A percentile compares a stretch with the other conserved stretches of the same genome.
These are phyloP conservation scores for Lacerta viridis DNA, from an alignment of 2,797 vertebrate genomes.

Conservation along the genomic window DNA sequence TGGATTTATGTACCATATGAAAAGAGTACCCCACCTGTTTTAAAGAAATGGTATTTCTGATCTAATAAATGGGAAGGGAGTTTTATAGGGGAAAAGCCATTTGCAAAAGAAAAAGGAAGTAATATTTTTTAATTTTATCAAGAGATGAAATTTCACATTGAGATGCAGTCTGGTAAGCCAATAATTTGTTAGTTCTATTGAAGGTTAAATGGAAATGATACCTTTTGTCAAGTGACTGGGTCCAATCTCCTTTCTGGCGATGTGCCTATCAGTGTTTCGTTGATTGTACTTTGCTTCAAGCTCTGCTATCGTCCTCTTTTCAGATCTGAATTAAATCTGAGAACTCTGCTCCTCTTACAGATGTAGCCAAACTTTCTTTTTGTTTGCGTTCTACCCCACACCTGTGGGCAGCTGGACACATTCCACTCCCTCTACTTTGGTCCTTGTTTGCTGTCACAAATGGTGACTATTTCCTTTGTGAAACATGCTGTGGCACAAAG, in stretches of 20 bases:
- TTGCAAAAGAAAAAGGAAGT: not conserved
- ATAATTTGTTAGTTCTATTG: not conserved
- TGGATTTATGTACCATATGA: slow-evolving; percentile 26
- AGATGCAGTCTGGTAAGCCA: not conserved
- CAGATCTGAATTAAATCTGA: slow-evolving; percentile 23
- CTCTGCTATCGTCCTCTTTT: slow-evolving; percentile 3
- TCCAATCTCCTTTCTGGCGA: slow-evolving; percentile 15
- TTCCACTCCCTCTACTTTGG: slow-evolving; percentile 15
- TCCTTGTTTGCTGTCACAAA: slow-evolving; percentile 13
- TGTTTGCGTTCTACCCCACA: slow-evolving; percentile 8
- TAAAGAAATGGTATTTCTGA: slow-evolving; percentile 16
- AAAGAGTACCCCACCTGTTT: slow-evolving; percentile 22
- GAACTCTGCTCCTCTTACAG: slow-evolving; percentile 20
- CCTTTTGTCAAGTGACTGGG: not conserved
- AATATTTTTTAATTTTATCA: not conserved
- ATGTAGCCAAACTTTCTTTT: slow-evolving; percentile 42
- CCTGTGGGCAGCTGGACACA: slow-evolving; percentile 8
- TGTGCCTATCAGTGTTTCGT: slow-evolving; percentile 7
- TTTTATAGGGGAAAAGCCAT: slow-evolving; percentile 15
- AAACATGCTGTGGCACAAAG: slow-evolving; percentile 26
- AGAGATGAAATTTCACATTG: not conserved
- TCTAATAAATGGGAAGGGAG: not conserved
- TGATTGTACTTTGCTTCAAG: not conserved
- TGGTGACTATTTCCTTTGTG: slow-evolving; percentile 10
- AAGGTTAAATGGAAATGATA: not conserved